phyloP scores from a whole-genome alignment of 2,888 invertebrate species.

The Candidula unifasciata region DNA sequence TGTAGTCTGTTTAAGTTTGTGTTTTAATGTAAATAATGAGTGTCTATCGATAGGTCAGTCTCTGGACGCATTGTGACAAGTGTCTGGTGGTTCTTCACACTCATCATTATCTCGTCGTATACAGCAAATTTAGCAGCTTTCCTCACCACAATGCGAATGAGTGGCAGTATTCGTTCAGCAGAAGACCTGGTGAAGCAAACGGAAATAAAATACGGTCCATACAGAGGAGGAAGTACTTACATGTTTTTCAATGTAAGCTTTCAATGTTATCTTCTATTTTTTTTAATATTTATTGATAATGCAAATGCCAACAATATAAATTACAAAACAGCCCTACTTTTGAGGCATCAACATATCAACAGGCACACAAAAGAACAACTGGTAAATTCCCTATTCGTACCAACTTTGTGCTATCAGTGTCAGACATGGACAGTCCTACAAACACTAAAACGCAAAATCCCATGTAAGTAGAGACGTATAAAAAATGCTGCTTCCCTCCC shows the following conservation, averaged over 20 bases:
- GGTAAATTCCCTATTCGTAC: no score
- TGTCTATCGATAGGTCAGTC: slow-evolving; percentile 82
- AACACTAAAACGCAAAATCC: no score
- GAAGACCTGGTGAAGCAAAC: slow-evolving; percentile 86
- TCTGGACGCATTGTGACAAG: slow-evolving; percentile 97
- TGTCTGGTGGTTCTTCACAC: slow-evolving; percentile 99
- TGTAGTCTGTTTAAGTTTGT: no score
- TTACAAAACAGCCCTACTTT: no score
- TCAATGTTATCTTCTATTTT: neutral
- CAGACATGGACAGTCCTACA: no score
- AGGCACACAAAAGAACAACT: no score
- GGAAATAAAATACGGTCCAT: slow-evolving; percentile 82
- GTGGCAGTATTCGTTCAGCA: slow-evolving; percentile 93
- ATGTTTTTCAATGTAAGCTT: slow-evolving; percentile 87
- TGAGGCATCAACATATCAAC: no score
- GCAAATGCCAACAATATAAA: no score
- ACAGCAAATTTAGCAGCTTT: slow-evolving; percentile 95
- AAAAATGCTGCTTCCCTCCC: no score
- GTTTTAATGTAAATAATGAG: neutral
- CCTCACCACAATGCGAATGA: slow-evolving; percentile 96
- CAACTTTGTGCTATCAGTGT: no score
- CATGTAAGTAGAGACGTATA: no score
- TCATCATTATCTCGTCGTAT: slow-evolving; percentile 98
- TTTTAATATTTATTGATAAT: no score
- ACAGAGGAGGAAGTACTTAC: slow-evolving; percentile 87